A percentile compares a stretch with the other conserved stretches of the same genome.
These are phyloP conservation scores for Ciconia stormi DNA, from an alignment of 2,113 vertebrate species.

Conservation along the genomic window DNA sequence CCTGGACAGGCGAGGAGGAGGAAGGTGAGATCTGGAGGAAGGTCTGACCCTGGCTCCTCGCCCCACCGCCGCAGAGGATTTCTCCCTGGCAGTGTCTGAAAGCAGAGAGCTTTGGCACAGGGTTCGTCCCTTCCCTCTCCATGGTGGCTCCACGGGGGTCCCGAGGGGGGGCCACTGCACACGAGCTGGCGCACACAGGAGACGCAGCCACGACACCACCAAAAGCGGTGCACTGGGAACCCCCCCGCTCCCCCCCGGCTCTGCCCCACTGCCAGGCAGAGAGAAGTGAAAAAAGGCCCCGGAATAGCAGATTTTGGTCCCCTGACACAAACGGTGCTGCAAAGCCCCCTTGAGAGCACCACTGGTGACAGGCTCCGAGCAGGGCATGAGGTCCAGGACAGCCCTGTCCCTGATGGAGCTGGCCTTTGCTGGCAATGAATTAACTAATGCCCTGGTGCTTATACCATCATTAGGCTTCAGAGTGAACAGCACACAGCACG, in stretches of 20 bases:
- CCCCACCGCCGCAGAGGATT: not conserved
- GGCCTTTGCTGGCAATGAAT: not conserved
- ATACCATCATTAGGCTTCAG: not conserved
- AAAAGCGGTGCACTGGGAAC: not conserved
- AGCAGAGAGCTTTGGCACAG: not conserved
- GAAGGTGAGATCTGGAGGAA: not conserved
- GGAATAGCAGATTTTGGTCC: fast-evolving
- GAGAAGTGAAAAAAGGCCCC: not conserved
- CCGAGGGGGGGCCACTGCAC: not conserved
- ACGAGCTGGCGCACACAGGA: fast-evolving
- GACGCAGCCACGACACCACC: not conserved
- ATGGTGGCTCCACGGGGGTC: not conserved
- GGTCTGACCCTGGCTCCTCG: not conserved
- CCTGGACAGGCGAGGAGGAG: not conserved
- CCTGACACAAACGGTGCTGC: not conserved
- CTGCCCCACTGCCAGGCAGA: not conserved
- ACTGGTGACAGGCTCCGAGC: fast-evolving
- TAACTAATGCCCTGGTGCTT: not conserved
- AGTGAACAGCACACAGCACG: not conserved
- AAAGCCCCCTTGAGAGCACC: fast-evolving
- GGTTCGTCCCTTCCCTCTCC: not conserved
- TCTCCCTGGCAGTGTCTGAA: not conserved
- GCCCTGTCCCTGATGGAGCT: not conserved
- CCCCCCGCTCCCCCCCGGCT: fast-evolving
- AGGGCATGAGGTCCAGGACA: not conserved